Evolutionary conservation across 37 sponge, comb jelly and placozoan species (phyloP).

Genomic region (Mnemiopsis leidyi): DNA sequence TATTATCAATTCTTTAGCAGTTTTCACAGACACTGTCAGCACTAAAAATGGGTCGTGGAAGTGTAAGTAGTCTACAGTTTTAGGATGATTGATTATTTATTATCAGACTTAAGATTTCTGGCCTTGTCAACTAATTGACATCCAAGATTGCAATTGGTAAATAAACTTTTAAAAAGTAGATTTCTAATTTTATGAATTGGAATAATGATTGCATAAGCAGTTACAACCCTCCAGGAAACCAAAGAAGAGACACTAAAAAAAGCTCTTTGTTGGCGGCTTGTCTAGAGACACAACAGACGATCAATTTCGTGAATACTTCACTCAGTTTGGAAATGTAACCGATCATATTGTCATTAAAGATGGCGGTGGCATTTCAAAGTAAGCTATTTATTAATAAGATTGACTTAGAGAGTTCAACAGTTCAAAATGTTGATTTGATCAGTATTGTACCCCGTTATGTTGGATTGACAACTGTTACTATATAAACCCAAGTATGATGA

Average conservation of each 20-base stretch:
- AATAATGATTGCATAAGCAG: too few species aligned
- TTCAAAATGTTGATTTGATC: too few species aligned
- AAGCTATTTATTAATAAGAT: background rate
- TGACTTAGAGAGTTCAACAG: background rate
- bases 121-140: too few species aligned
- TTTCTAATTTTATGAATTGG: too few species aligned
- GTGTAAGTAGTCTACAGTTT: background rate
- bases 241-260: slow-evolving; percentile 13
- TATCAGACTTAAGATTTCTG: too few species aligned
- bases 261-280: slow-evolving; percentile 43
- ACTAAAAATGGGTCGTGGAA: background rate
- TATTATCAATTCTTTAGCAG: background rate
- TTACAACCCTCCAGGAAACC: slow-evolving; percentile 4
- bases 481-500: too few species aligned
- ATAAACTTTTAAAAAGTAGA: too few species aligned
- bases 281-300: slow-evolving; percentile 47
- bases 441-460: too few species aligned
- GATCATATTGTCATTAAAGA: slow-evolving; percentile 59
- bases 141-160: too few species aligned
- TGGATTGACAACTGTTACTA: too few species aligned
- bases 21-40: background rate
- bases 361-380: slow-evolving; percentile 41
- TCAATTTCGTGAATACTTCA: slow-evolving; percentile 4
- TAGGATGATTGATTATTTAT: too few species aligned
- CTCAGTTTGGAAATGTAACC: slow-evolving; percentile 14